Percentiles rank a stretch among this genome's conserved stretches.
Evolutionary conservation across 92 coral and sea anemone species (phyloP).

Genomic region (Phymanthus crucifer): DNA sequence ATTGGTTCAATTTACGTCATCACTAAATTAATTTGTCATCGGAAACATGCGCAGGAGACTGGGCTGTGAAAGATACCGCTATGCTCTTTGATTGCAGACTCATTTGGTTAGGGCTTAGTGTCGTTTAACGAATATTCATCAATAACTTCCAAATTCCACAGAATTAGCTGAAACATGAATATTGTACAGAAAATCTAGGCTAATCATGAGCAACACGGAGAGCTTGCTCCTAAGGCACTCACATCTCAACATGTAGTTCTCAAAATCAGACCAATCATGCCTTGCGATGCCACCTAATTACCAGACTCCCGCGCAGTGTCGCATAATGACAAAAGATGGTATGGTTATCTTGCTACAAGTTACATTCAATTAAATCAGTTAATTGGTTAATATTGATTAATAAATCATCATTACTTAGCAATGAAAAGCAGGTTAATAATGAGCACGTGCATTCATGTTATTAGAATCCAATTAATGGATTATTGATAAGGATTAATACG

Average conservation of each 20-base stretch:
- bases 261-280: background rate
- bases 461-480: background rate
- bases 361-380: slow-evolving; percentile 34
- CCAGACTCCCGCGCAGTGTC: slow-evolving; percentile 1
- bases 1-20: slow-evolving; percentile 16
- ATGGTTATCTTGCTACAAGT: slow-evolving; percentile 34
- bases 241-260: no score
- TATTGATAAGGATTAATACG: background rate
- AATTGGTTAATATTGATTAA: slow-evolving; percentile 12
- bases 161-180: no score
- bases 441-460: background rate
- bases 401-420: slow-evolving; percentile 41
- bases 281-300: background rate
- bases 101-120: no score
- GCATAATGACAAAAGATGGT: background rate
- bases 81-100: no score
- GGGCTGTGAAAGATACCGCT: background rate
- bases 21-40: slow-evolving; percentile 3
- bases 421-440: slow-evolving; percentile 23
- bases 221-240: no score
- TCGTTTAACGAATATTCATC: no score
- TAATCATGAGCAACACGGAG: no score
- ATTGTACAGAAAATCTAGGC: no score
- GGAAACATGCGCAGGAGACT: background rate
- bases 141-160: no score